Percentiles rank a stretch among this genome's conserved stretches.
Conservation (phyloP, 2,888 invertebrate genomes). For the Himalopsyche anomala region DNA sequence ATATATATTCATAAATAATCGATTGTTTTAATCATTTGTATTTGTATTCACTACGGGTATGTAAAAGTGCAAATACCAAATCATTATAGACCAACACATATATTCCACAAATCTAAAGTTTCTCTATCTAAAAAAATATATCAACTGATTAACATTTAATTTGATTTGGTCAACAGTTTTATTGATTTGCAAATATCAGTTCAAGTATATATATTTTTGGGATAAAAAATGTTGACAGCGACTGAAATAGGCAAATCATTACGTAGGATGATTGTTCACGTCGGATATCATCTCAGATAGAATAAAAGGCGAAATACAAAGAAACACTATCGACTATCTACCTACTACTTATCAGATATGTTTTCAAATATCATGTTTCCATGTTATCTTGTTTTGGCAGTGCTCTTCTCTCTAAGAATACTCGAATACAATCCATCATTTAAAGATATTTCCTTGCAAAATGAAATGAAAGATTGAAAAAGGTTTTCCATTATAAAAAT, state of each 20-base stretch:
- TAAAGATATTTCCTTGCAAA: background rate
- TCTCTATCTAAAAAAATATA: no score
- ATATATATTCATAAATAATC: no score
- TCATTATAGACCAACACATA: no score
- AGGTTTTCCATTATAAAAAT: background rate
- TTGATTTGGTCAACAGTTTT: no score
- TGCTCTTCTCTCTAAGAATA: background rate
- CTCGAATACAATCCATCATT: background rate
- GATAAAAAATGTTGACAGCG: no score
- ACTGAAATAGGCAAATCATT: background rate
- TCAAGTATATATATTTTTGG: no score
- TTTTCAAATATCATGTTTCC: conserved; percentile 26
- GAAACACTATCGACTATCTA: background rate
- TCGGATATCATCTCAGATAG: background rate
- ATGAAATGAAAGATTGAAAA: background rate
- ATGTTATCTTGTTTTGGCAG: background rate
- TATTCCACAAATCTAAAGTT: no score
- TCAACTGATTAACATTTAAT: no score
- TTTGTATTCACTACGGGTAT: no score
- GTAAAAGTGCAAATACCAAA: no score
- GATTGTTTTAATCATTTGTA: no score
- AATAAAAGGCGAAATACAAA: background rate
- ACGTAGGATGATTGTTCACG: background rate
- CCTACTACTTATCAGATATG: background rate
- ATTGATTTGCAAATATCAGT: no score